A percentile compares a stretch with the other conserved stretches of the same genome.
phyloP scores from a whole-genome alignment of 2,113 vertebrate species.

The Regulus satrapa region DNA sequence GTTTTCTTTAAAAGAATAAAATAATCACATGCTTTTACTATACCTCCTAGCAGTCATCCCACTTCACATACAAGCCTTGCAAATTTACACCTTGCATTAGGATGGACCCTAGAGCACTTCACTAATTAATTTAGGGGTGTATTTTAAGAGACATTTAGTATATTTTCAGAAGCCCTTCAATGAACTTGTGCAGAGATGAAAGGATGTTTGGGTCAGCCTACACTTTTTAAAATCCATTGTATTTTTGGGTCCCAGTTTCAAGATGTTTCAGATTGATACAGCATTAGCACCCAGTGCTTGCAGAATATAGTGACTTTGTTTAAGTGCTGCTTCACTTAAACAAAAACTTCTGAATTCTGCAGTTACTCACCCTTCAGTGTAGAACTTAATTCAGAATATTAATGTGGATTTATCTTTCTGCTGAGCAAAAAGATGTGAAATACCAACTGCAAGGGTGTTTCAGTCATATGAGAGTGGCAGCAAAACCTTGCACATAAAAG shows the following conservation, averaged over 20 bases:
- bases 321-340: rapidly evolving
- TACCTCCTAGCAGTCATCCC: background rate
- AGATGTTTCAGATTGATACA: background rate
- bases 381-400: background rate
- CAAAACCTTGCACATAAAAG: background rate
- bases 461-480: background rate
- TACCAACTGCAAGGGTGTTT: background rate
- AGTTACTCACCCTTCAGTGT: background rate
- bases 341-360: background rate
- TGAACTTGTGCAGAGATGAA: background rate
- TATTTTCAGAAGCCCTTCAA: background rate
- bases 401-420: background rate
- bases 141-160: background rate
- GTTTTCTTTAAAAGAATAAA: background rate
- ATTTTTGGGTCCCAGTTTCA: background rate
- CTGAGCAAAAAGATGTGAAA: background rate
- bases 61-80: background rate
- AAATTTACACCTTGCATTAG: background rate
- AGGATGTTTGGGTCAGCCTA: background rate
- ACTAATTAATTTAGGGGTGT: background rate
- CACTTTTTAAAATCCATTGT: background rate
- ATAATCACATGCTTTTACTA: background rate
- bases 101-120: background rate
- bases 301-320: background rate
- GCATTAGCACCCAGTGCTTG: background rate